Evolutionary conservation across 2,888 invertebrate species (phyloP), one percentile per base, ranked within the genome.

Genomic region (Ochropacha duplaris): DNA sequence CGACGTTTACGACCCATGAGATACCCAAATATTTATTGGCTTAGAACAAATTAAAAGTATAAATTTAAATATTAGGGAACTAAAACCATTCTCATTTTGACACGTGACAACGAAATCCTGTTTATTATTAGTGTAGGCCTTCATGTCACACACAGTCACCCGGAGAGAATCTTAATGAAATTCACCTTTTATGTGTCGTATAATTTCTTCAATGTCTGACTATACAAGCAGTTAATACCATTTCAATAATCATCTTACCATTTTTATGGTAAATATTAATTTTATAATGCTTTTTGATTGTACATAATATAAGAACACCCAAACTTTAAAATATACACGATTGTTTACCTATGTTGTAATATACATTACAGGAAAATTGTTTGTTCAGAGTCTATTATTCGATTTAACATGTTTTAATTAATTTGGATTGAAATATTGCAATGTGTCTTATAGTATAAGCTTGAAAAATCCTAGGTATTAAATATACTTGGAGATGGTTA

Each of bases 1-100:
- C 69, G 86, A 86, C 86, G 64, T 86, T 89, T 82, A 89, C 83
- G 67, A 76, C 67, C 75, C 62, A 66, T 60, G 68, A 77, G 76
- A 81, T 83, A 81, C 72, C 80, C 76, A 84, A 84, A 86, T 87
- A 87, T 89, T 89, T 86, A 87, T 86, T 83, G 69, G 76, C 78
- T 78, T 80, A 77, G 67, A 80, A 84, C 84, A 88, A 88, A 88
- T 89, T 88, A 84, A 84, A 86, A 83, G 73, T 85, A 80, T 86
- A 86, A 83, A 86, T 84, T 87, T 82, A 74, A 82, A 86, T 81
- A 77, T 81, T 81, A 77, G 75, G 71, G 66, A 71, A 72, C 74
- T 72, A 72, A 74, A 69, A 62, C 65, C 65, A 80, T 78, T 77
- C 81, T 81, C 69, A 72, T 73, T 72, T 61, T 74, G 81, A 80